phyloP scores from a whole-genome alignment of 2,797 vertebrate genomes.

The Chelon labrosus region DNA sequence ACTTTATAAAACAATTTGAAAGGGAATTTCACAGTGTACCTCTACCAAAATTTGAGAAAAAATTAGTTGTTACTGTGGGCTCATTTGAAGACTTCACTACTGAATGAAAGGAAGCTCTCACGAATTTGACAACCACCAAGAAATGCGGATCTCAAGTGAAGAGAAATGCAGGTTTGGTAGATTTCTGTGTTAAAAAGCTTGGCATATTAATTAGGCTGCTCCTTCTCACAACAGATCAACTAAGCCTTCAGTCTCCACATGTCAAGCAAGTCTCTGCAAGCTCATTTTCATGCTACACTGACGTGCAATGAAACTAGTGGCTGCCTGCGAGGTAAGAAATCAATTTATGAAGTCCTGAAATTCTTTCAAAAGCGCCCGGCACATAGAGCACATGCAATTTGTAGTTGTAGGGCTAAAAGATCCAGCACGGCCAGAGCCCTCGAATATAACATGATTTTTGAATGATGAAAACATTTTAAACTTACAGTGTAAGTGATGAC shows the following conservation, averaged over 20 bases:
- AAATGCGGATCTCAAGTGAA: slow-evolving; percentile 18
- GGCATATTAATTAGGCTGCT: slow-evolving; percentile 37
- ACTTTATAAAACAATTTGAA: neutral
- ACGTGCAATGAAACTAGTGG: slow-evolving; percentile 31
- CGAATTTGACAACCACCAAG: slow-evolving; percentile 20
- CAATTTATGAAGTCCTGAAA: slow-evolving; percentile 24
- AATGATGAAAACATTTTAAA: slow-evolving; percentile 9
- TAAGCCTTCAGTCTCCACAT: slow-evolving; percentile 15
- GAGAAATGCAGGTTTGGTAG: slow-evolving; percentile 12
- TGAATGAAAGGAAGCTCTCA: slow-evolving; percentile 20
- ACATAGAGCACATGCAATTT: slow-evolving; percentile 4
- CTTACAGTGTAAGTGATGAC: slow-evolving; percentile 6
- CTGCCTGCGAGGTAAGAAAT: slow-evolving; percentile 20
- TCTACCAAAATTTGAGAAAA: slow-evolving; percentile 7
- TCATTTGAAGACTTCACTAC: slow-evolving; percentile 17
- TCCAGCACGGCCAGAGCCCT: neutral
- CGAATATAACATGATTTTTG: slow-evolving; percentile 17
- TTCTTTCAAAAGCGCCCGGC: slow-evolving; percentile 18
- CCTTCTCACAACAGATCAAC: neutral
- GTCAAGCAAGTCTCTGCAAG: slow-evolving; percentile 21
- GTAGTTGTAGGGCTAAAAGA: slow-evolving; percentile 14
- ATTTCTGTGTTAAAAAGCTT: slow-evolving; percentile 25
- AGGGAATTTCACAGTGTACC: slow-evolving; percentile 3
- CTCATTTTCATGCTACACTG: slow-evolving; percentile 31
- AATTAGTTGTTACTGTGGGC: neutral